Evolutionary conservation across 2,797 vertebrate genomes (phyloP).

Genomic region (Sphenopsis melanotis): DNA sequence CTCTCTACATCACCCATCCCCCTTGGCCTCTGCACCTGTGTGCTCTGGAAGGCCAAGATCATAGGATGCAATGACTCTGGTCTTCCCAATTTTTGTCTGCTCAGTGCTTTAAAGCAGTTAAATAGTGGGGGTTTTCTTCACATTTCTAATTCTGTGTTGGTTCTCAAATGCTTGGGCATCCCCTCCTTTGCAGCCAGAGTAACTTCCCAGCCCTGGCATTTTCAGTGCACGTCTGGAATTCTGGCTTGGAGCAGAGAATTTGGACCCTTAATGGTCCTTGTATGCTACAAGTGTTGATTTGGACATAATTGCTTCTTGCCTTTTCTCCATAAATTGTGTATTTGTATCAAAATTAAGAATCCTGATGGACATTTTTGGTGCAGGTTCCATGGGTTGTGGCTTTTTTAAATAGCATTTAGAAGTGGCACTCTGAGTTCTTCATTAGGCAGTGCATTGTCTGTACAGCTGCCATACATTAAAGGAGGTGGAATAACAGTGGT

Average conservation of each 20-base stretch:
- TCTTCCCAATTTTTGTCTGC: neutral
- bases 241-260: neutral
- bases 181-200: neutral
- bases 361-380: neutral
- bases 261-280: neutral
- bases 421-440: neutral
- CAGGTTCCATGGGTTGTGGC: neutral
- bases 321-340: neutral
- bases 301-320: fast-evolving
- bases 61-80: neutral
- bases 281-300: neutral
- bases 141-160: neutral
- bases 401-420: neutral
- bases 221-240: neutral
- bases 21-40: neutral
- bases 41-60: neutral
- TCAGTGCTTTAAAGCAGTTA: neutral
- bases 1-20: fast-evolving
- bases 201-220: neutral
- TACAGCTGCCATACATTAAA: neutral
- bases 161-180: neutral
- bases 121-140: neutral
- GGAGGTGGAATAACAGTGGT: neutral
- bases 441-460: neutral
- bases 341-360: neutral